Evolutionary conservation across 2,797 vertebrate species (phyloP).

Genomic region (Pyrocephalus nanus): DNA sequence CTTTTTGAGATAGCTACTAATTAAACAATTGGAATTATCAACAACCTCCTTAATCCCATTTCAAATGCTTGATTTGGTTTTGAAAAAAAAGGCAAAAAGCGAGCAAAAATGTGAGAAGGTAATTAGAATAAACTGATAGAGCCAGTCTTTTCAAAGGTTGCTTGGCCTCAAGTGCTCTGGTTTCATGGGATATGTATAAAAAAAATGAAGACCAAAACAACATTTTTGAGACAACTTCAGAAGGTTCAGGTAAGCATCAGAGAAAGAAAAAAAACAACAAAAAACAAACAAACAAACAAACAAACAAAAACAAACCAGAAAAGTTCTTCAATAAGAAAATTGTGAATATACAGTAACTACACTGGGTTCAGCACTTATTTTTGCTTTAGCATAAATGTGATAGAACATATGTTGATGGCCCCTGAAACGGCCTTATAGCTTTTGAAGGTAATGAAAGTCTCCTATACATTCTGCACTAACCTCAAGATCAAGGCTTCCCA

Average conservation of each 20-base stretch:
- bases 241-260: background rate
- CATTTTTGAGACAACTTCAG: background rate
- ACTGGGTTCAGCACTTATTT: background rate
- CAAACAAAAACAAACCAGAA: too few species aligned
- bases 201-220: background rate
- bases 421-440: background rate
- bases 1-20: background rate
- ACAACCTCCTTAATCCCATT: background rate
- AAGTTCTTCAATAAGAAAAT: background rate
- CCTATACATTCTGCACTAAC: background rate
- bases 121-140: background rate
- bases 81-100: background rate
- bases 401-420: background rate
- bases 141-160: background rate
- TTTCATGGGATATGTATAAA: background rate
- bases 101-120: background rate
- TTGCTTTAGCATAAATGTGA: background rate
- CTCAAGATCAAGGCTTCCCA: background rate
- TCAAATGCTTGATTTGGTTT: background rate
- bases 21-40: constrained; percentile 1
- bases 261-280: background rate
- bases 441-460: background rate
- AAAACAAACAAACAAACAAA: too few species aligned
- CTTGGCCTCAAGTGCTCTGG: background rate
- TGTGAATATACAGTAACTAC: background rate